Base-by-base conservation (phyloP, 2,113 vertebrate genomes). In the Notarius quadriscutis region DNA sequence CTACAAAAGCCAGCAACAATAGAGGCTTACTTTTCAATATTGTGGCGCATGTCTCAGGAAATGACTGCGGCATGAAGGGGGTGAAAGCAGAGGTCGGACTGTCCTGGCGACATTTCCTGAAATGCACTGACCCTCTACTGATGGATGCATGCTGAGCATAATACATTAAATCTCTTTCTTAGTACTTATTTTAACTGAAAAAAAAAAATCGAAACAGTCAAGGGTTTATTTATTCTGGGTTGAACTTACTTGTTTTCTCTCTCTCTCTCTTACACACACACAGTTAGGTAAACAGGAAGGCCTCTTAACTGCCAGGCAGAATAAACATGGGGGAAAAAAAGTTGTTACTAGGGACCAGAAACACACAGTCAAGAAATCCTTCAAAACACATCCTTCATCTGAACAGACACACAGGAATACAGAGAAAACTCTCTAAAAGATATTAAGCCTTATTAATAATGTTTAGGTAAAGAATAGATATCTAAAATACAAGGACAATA, bases 251-350 rank as follows among this genome's bases (percentile, higher is more conserved):
- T 50, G 69, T 55, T 34, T 12, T 20, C 17, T 63, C 27, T 60
- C 30, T 10, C 67, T 57, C 22, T 53, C 86, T 50, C 34, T 34
- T 34, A 83, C 22, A 78, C 25, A 11, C 69, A 67, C 22, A 69
- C 78, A 63, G 7, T 57, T 79, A 3, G 53, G 78, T 89, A 89
- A 89, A 91, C 88, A 91, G 90, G 86, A 89, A 89, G 80, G 69
- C 67, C 69, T 57, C 55, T 48, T 27, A 41, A 74, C 80, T 86
- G 74, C 72, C 84, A 80, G 69, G 72, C 80, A 81, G 84, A 86
- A 85, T 87, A 88, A 90, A 90, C 89, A 88, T 84, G 79, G 80
- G 34, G 48, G 41, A 41, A 41, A 41, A n/a, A 86, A 89, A 84
- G 84, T 58, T 85, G 63, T 79, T 86, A 60, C 57, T 72, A 30